Conservation (phyloP, 2,888 invertebrate species). For the Tetrapedia diversipes region DNA sequence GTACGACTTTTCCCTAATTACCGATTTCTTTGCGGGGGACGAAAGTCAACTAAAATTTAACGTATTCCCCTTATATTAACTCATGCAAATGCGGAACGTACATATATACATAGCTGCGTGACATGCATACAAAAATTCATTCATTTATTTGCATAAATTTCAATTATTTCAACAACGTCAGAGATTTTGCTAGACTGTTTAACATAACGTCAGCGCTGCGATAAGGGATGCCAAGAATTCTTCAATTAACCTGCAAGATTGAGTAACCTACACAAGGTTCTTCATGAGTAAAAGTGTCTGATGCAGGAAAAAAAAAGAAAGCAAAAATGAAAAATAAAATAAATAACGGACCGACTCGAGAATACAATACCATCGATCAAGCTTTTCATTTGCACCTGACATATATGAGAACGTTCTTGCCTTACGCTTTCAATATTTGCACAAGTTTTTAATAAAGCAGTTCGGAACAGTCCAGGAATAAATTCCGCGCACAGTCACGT, state of each 20-base stretch:
- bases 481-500: neutral
- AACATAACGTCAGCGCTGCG: slow-evolving; percentile 14
- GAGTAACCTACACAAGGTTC: neutral
- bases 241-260: neutral
- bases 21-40: no score
- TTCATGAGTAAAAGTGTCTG: neutral
- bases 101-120: slow-evolving; percentile 7
- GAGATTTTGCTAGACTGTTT: slow-evolving; percentile 18
- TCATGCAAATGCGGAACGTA: slow-evolving; percentile 37
- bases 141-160: slow-evolving; percentile 44
- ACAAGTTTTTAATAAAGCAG: slow-evolving; percentile 29
- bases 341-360: neutral
- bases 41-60: slow-evolving; percentile 18
- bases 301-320: no score
- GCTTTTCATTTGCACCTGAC: neutral
- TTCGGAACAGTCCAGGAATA: slow-evolving; percentile 13
- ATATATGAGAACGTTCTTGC: neutral
- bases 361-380: neutral
- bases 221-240: slow-evolving; percentile 22
- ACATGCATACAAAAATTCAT: slow-evolving; percentile 44
- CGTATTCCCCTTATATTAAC: slow-evolving; percentile 21
- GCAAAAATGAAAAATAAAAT: neutral
- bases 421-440: slow-evolving; percentile 20
- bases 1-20: no score
- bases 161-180: slow-evolving; percentile 31